phyloP scores from a whole-genome alignment of 2,888 invertebrate genomes.

The Tipula vernalis region DNA sequence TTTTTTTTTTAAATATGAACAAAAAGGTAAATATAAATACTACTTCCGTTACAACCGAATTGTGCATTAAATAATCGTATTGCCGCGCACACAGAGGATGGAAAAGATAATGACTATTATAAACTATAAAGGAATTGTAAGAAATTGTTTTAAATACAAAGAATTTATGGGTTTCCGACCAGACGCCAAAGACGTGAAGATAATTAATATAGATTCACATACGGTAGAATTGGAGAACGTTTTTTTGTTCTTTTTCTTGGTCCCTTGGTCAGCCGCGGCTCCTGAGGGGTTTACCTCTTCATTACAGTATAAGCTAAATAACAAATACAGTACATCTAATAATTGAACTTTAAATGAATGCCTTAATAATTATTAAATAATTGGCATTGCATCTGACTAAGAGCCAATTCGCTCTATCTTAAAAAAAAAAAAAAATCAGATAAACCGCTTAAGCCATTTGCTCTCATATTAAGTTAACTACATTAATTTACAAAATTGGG shows the following conservation, averaged over 20 bases:
- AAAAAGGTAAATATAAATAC: constrained; percentile 4
- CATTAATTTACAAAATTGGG: too few relatives aligned
- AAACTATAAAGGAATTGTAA: not conserved
- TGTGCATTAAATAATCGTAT: not conserved
- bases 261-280: too few relatives aligned
- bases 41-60: constrained; percentile 4
- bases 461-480: too few relatives aligned
- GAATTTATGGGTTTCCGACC: not conserved
- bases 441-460: too few relatives aligned
- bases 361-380: too few relatives aligned
- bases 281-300: too few relatives aligned
- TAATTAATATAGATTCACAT: not conserved
- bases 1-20: not conserved
- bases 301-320: too few relatives aligned
- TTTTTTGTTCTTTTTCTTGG: not conserved
- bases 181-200: not conserved
- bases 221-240: not conserved
- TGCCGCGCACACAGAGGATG: not conserved
- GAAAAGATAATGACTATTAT: not conserved
- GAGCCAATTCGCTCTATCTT: too few relatives aligned
- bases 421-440: too few relatives aligned
- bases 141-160: not conserved
- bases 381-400: too few relatives aligned
- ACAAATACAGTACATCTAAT: too few relatives aligned
- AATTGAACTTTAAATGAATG: too few relatives aligned